These are phyloP conservation scores for Coracopsis vasa DNA, from an alignment of 2,113 vertebrate species.

Conservation along the genomic window DNA sequence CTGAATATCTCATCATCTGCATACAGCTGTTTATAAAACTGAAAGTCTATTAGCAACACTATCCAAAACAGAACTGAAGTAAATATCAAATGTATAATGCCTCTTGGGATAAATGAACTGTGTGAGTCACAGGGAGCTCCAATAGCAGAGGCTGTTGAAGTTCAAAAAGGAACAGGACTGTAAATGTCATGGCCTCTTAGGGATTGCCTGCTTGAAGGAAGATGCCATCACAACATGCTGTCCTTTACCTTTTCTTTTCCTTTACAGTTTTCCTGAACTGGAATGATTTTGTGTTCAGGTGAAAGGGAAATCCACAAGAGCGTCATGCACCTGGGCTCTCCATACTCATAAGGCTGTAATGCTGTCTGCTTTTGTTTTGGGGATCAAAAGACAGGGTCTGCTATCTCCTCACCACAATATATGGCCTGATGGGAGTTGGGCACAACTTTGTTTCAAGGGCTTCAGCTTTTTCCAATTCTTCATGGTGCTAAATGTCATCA, in stretches of 20 bases:
- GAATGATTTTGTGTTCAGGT: not conserved
- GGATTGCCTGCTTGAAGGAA: not conserved
- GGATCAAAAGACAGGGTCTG: not conserved
- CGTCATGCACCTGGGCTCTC: not conserved
- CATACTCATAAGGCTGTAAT: not conserved
- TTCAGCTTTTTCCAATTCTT: not conserved
- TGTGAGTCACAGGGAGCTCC: not conserved
- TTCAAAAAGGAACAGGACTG: not conserved
- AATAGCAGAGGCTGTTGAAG: not conserved
- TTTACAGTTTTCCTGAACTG: not conserved
- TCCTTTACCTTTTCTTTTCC: not conserved
- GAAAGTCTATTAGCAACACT: not conserved
- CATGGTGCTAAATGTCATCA: not conserved
- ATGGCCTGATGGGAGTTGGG: not conserved
- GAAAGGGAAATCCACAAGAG: not conserved
- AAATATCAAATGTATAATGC: not conserved
- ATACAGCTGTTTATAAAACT: not conserved
- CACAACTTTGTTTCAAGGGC: not conserved
- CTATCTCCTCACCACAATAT: not conserved
- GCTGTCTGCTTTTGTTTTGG: not conserved
- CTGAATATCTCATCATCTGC: not conserved
- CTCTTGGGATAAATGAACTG: not conserved
- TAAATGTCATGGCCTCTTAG: not conserved
- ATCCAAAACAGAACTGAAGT: not conserved
- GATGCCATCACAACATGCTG: not conserved